A percentile compares a stretch with the other conserved stretches of the same genome.
phyloP scores from a whole-genome alignment of 2,888 invertebrate genomes.

The Hemithea aestivaria region DNA sequence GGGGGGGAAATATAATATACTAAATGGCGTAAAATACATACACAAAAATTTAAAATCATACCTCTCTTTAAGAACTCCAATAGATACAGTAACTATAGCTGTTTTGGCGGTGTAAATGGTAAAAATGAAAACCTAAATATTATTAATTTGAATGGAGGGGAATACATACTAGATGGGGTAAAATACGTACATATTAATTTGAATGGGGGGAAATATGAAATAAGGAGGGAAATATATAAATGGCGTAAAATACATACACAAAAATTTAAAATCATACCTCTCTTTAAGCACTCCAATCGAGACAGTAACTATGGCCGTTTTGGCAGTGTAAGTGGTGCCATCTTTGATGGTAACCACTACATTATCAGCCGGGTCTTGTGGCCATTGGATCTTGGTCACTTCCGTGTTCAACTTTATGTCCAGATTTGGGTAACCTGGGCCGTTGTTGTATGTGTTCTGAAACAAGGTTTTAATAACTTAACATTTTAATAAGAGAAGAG shows the following conservation, averaged over 20 bases:
- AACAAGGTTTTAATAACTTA: too few species aligned
- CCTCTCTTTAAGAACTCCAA: conserved; percentile 83
- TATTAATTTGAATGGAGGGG: too few species aligned
- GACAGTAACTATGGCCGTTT: conserved; percentile 83
- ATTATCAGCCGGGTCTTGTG: conserved; percentile 30
- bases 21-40: too few species aligned
- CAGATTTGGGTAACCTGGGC: conserved; percentile 46
- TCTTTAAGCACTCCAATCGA: conserved; percentile 85
- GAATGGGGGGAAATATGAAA: too few species aligned
- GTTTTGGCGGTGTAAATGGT: conserved; percentile 76
- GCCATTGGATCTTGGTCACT: conserved; percentile 48
- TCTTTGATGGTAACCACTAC: conserved; percentile 71
- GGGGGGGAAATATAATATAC: too few species aligned
- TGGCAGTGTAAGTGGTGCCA: conserved; percentile 73
- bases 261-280: conserved; percentile 44
- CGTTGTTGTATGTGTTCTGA: conserved; percentile 58
- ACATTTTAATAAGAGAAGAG: too few species aligned
- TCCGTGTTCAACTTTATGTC: conserved; percentile 50
- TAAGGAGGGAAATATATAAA: too few species aligned
- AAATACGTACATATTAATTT: too few species aligned
- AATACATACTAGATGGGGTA: not conserved
- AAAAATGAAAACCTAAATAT: too few species aligned
- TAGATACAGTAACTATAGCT: conserved; percentile 81
- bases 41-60: too few species aligned
- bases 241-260: too few species aligned